Evolutionary conservation across 2,797 vertebrate species (phyloP).

Genomic region (Sardinella longiceps): DNA sequence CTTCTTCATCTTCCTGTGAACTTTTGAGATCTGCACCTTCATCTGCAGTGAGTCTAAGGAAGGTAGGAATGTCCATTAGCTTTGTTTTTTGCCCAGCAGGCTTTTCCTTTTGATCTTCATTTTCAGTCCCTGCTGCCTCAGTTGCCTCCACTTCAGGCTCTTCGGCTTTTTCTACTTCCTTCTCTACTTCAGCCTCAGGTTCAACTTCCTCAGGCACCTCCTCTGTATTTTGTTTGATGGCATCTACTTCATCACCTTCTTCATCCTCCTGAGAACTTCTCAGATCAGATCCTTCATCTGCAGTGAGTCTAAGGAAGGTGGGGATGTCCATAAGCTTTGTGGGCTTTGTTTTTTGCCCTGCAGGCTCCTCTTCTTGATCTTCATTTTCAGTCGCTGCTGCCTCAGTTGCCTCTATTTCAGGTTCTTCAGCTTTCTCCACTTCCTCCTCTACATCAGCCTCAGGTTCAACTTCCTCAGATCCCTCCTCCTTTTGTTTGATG

Average conservation of each 20-base stretch:
- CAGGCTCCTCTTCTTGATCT: background rate
- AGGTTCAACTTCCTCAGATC: slow-evolving; percentile 3
- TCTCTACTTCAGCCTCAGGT: background rate
- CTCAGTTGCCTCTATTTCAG: background rate
- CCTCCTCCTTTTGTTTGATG: background rate
- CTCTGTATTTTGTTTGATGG: background rate
- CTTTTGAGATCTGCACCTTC: background rate
- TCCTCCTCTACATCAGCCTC: background rate
- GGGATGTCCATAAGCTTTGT: background rate
- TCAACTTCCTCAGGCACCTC: background rate
- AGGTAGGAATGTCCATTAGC: slow-evolving; percentile 1
- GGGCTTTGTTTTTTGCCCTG: background rate
- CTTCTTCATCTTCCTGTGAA: slow-evolving; percentile 8
- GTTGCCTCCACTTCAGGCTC: slow-evolving; percentile 5
- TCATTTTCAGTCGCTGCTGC: slow-evolving; percentile 10
- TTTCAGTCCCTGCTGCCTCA: background rate
- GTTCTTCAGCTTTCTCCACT: background rate
- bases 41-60: background rate
- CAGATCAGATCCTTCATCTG: background rate
- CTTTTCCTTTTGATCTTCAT: background rate
- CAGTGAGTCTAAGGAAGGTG: background rate
- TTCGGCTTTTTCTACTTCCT: background rate
- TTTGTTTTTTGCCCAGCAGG: background rate
- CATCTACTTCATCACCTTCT: background rate
- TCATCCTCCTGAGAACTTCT: slow-evolving; percentile 17